Percentiles rank a stretch among this genome's conserved stretches.
These are phyloP conservation scores for Diabrotica virgifera DNA, from an alignment of 1,140 invertebrate genomes.

Conservation along the genomic window DNA sequence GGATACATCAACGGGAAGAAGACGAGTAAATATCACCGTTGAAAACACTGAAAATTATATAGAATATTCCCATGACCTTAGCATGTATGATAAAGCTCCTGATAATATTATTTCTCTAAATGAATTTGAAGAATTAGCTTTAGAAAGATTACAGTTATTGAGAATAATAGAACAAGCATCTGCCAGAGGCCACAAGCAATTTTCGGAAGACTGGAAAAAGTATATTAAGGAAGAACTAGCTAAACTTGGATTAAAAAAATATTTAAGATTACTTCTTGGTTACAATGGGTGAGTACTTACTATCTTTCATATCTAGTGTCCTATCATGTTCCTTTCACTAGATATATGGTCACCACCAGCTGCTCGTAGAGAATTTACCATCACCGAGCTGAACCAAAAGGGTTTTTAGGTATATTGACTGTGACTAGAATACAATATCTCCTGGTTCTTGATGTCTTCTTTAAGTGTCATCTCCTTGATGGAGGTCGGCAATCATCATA, in stretches of 20 bases:
- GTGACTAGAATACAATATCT: too few relatives aligned
- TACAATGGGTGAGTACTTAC: conserved; percentile 8
- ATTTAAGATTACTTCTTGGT: conserved; percentile 31
- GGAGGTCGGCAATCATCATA: too few relatives aligned
- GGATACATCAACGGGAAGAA: conserved; percentile 35
- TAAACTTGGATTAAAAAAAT: conserved; percentile 67
- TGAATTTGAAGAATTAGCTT: conserved; percentile 84
- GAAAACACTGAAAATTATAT: conserved; percentile 35
- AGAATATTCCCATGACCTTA: conserved; percentile 69
- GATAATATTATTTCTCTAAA: conserved; percentile 67
- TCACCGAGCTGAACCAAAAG: too few relatives aligned
- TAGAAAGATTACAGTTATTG: conserved; percentile 80
- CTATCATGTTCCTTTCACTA: too few relatives aligned
- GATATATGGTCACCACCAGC: too few relatives aligned
- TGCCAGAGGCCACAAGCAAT: conserved; percentile 59
- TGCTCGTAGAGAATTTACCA: too few relatives aligned
- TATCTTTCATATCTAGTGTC: too few relatives aligned
- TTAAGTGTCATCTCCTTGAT: too few relatives aligned
- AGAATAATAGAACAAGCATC: conserved; percentile 70
- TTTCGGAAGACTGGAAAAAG: conserved; percentile 70
- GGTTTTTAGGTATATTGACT: too few relatives aligned
- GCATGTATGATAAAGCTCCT: conserved; percentile 80
- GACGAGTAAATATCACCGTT: conserved; percentile 28
- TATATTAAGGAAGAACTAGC: conserved; percentile 67
- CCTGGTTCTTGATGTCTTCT: too few relatives aligned